Evolutionary conservation across 2,113 vertebrate genomes (phyloP), one percentile per base, ranked within the genome.

Genomic region (Lucifuga dentata): DNA sequence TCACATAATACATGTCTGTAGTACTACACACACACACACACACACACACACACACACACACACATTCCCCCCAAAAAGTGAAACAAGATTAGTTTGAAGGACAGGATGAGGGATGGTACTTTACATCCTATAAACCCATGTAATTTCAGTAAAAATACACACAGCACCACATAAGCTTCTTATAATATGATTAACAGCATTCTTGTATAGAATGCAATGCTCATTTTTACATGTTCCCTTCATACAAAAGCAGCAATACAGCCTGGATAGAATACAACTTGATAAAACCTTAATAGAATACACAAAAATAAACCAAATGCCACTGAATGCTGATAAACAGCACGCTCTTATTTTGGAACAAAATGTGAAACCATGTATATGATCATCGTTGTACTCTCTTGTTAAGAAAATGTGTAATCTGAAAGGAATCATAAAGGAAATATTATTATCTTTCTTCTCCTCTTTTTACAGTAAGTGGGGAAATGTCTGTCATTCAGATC

Each of bases 141-240:
- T 46, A 10, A 66, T 76, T 59, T 49, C 6, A 57, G 33, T 53
- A 48, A 51, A 68, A 76, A 74, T 44, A 63, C 43, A 50, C 0
- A 13, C 51, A 20, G 52, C 52, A 10, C 17, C 43, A 3, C 2
- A 11, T 67, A 75, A 77, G 65, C 65, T 53, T 78, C 62, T 82
- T 75, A 79, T 46, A 67, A 50, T 19, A 70, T 74, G 64, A 85
- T 77, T 83, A 73, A 56, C 68, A 78, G 40, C 32, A 24, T 9
- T 56, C 56, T 2, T 21, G 64, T 78, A 73, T 46, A 76, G 71
- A 73, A 66, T 41, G 9, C 63, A 68, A 68, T 61, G 45, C 56
- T 70, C 15, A 43, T 66, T 68, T 75, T 33, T 1, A 0, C 62
- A 75, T 33, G 61, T 67, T 60, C 48, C 48, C 20, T 10, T 9